phyloP scores from a whole-genome alignment of 2,113 vertebrate genomes.

The Channa argus region DNA sequence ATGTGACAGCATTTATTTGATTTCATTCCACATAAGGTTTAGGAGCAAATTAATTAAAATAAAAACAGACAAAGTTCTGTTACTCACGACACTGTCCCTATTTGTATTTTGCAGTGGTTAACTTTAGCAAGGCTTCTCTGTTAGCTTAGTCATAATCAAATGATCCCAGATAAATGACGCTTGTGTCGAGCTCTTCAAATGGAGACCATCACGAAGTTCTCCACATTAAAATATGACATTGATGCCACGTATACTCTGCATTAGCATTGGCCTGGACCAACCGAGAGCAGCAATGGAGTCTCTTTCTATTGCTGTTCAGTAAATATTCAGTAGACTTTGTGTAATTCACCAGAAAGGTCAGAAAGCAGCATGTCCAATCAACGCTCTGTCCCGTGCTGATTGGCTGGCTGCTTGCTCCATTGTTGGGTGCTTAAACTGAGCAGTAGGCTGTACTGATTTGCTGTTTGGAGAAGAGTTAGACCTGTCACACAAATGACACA shows the following conservation, averaged over 20 bases:
- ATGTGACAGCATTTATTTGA: no score
- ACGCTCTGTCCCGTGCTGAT: slow-evolving; percentile 54
- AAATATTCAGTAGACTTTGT: slow-evolving; percentile 52
- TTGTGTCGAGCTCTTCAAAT: not conserved
- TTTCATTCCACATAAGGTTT: no score
- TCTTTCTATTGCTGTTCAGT: slow-evolving; percentile 38
- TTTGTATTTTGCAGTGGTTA: not conserved
- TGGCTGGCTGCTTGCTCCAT: slow-evolving; percentile 68
- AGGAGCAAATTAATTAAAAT: no score
- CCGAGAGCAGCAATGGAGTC: slow-evolving; percentile 37
- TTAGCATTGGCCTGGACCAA: slow-evolving; percentile 20
- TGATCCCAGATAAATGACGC: slow-evolving; percentile 47
- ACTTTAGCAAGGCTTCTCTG: slow-evolving; percentile 25
- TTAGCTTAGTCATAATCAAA: slow-evolving; percentile 17
- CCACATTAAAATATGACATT: slow-evolving; percentile 36
- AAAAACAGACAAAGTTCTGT: no score
- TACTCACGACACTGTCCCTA: no score
- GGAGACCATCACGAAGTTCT: slow-evolving; percentile 30
- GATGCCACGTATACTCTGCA: slow-evolving; percentile 13
- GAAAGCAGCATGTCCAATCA: slow-evolving; percentile 70
- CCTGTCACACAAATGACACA: slow-evolving; percentile 72
- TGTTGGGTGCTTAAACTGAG: slow-evolving; percentile 60
- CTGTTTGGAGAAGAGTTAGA: slow-evolving; percentile 82
- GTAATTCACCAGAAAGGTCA: slow-evolving; percentile 65
- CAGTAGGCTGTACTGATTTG: slow-evolving; percentile 65